Evolutionary conservation across 2,797 vertebrate genomes (phyloP).

Genomic region (Arnoldichthys spilopterus): DNA sequence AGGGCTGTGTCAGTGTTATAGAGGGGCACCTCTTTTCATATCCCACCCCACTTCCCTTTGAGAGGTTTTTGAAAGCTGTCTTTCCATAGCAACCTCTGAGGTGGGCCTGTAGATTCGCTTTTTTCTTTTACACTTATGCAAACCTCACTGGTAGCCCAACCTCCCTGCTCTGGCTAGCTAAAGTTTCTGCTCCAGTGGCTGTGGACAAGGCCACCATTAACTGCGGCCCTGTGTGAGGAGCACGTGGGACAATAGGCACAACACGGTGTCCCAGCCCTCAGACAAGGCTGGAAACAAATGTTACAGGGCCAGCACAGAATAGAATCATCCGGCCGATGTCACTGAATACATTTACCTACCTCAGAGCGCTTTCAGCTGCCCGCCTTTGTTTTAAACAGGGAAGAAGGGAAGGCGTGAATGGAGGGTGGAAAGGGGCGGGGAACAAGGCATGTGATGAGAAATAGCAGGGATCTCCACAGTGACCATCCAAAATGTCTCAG

Average conservation of each 20-base stretch:
- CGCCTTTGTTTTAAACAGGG: slow-evolving; percentile 78
- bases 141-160: slow-evolving; percentile 55
- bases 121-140: slow-evolving; percentile 70
- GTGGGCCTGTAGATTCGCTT: slow-evolving; percentile 73
- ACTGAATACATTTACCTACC: slow-evolving; percentile 99
- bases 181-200: slow-evolving; percentile 91
- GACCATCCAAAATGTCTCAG: slow-evolving; percentile 69
- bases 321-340: slow-evolving; percentile 98
- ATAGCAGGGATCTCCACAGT: slow-evolving; percentile 85
- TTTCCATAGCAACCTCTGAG: slow-evolving; percentile 83
- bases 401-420: slow-evolving; percentile 83
- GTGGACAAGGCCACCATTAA: slow-evolving; percentile 97
- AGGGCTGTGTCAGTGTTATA: slow-evolving; percentile 22
- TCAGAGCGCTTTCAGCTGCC: slow-evolving; percentile 89
- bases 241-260: slow-evolving; percentile 90
- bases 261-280: slow-evolving; percentile 90
- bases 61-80: slow-evolving; percentile 72
- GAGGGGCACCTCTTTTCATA: slow-evolving; percentile 59
- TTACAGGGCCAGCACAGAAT: slow-evolving; percentile 91
- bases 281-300: slow-evolving; percentile 98
- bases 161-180: slow-evolving; percentile 71
- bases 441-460: slow-evolving; percentile 55
- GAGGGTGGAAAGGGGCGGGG: slow-evolving; percentile 70
- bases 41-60: slow-evolving; percentile 75
- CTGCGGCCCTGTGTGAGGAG: slow-evolving; percentile 87